Percentiles rank a stretch among this genome's conserved stretches.
phyloP scores from a whole-genome alignment of 2,888 invertebrate species.

The Limenitis camilla region DNA sequence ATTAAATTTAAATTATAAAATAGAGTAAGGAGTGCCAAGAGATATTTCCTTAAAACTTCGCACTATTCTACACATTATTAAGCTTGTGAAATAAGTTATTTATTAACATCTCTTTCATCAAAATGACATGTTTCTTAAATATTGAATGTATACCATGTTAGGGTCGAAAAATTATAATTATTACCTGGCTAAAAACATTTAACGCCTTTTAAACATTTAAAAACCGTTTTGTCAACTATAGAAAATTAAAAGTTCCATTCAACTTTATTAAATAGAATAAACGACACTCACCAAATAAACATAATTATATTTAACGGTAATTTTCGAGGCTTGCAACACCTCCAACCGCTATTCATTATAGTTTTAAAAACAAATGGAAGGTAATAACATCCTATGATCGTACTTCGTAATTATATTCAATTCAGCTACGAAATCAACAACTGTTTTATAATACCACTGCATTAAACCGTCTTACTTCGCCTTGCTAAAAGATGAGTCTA shows the following conservation, averaged over 20 bases:
- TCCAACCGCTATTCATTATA: slow-evolving; percentile 39
- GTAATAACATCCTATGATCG: slow-evolving; percentile 47
- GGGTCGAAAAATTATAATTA: no score
- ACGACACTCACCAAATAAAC: slow-evolving; percentile 11
- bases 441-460: slow-evolving; percentile 44
- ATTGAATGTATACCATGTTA: no score
- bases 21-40: no score
- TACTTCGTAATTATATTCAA: slow-evolving; percentile 49
- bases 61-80: not conserved
- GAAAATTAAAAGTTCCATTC: not conserved
- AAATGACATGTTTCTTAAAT: no score
- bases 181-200: no score
- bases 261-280: slow-evolving; percentile 2
- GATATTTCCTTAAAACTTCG: no score
- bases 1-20: no score
- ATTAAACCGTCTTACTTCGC: slow-evolving; percentile 28
- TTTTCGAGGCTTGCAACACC: slow-evolving; percentile 38
- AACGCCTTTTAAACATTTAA: no score
- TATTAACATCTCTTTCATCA: not conserved
- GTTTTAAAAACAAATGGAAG: slow-evolving; percentile 50
- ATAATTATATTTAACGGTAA: slow-evolving; percentile 17
- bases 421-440: slow-evolving; percentile 55
- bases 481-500: slow-evolving; percentile 32
- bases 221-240: not conserved
- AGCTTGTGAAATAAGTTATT: not conserved